Conservation (phyloP, 2,113 vertebrate species). For the Rhipidura dahli region DNA sequence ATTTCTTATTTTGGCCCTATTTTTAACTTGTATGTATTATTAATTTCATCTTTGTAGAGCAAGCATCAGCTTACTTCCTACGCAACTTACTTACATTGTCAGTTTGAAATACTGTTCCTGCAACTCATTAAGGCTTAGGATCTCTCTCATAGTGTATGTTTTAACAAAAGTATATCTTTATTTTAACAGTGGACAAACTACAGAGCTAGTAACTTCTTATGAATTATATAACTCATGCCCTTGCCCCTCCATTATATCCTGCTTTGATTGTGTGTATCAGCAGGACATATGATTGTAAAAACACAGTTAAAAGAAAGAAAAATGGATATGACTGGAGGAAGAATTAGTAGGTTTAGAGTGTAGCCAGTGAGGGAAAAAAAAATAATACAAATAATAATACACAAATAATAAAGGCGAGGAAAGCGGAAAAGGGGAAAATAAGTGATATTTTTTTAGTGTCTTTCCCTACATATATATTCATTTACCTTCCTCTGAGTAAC, state of each 20-base stretch:
- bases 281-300: not conserved
- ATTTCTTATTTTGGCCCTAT: not conserved
- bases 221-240: not conserved
- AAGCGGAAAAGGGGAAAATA: not conserved
- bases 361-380: not conserved
- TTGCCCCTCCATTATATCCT: not conserved
- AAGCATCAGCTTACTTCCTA: constrained; percentile 34
- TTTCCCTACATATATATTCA: not conserved
- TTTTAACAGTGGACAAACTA: not conserved
- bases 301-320: not conserved
- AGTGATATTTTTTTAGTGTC: not conserved
- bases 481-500: not conserved
- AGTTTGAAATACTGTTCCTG: constrained; percentile 13
- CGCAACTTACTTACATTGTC: not conserved
- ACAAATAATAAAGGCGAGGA: not conserved
- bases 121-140: not conserved
- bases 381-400: too few species aligned
- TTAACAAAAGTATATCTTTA: not conserved
- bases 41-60: constrained; percentile 9
- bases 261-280: not conserved
- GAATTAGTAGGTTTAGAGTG: not conserved
- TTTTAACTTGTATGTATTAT: constrained; percentile 15
- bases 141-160: not conserved
- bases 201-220: not conserved
- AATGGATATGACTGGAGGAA: not conserved